phyloP scores from a whole-genome alignment of 2,888 invertebrate genomes.

The Pollenia amentaria region DNA sequence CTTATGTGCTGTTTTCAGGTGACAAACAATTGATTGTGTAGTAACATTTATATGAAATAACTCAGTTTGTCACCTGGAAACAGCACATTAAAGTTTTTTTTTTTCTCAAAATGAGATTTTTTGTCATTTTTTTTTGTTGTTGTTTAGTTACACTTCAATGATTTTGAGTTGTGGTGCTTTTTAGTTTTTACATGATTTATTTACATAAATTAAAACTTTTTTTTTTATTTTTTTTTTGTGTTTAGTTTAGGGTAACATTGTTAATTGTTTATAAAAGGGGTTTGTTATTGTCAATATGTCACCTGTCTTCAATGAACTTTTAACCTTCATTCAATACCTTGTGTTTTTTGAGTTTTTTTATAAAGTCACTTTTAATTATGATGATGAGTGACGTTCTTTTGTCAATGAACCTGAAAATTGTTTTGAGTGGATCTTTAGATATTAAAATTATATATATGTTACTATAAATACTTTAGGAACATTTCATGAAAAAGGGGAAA shows the following conservation, averaged over 20 bases:
- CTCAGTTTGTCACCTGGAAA: too few species aligned
- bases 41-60: too few species aligned
- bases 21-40: too few species aligned
- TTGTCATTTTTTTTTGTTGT: slow-evolving; percentile 16
- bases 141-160: slow-evolving; percentile 39
- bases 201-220: neutral
- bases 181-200: slow-evolving; percentile 36
- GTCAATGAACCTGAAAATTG: slow-evolving; percentile 37
- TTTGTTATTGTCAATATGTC: slow-evolving; percentile 61
- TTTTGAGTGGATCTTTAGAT: too few species aligned
- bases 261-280: slow-evolving; percentile 39
- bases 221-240: slow-evolving; percentile 5
- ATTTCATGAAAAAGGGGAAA: too few species aligned
- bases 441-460: too few species aligned
- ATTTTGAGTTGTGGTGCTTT: slow-evolving; percentile 15
- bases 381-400: neutral
- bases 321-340: slow-evolving; percentile 53
- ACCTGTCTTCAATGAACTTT: slow-evolving; percentile 68
- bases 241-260: slow-evolving; percentile 50
- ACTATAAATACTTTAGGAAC: too few species aligned
- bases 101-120: slow-evolving; percentile 15
- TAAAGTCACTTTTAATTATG: neutral
- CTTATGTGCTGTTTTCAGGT: too few species aligned
- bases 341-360: slow-evolving; percentile 17
- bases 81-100: too few species aligned